Conservation (phyloP, 2,797 vertebrate species). For the Rhinophrynus dorsalis region DNA sequence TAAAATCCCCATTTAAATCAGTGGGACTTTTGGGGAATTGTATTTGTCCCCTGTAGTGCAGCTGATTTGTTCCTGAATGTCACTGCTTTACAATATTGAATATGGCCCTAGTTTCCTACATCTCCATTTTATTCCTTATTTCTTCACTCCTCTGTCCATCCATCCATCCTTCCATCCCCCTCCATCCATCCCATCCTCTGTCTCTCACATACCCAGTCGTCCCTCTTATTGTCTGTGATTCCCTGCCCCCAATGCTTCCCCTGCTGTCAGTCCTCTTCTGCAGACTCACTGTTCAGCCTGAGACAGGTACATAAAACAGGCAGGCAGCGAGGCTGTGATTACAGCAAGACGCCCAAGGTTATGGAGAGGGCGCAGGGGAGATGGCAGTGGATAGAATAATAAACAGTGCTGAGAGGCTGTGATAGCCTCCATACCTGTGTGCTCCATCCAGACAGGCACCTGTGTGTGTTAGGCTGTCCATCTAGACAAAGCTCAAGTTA, state of each 20-base stretch:
- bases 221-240: neutral
- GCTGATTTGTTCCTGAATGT: too few species aligned
- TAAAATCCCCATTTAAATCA: too few species aligned
- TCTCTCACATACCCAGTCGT: neutral
- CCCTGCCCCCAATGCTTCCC: neutral
- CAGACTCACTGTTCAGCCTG: constrained; percentile 24
- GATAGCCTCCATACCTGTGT: neutral
- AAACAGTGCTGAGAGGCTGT: constrained; percentile 22
- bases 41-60: too few species aligned
- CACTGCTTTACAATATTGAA: too few species aligned
- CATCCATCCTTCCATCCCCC: neutral
- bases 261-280: constrained; percentile 22
- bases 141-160: too few species aligned
- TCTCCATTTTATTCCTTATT: neutral
- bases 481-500: neutral
- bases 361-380: constrained; percentile 35
- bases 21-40: too few species aligned
- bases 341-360: constrained; percentile 42
- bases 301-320: constrained; percentile 49
- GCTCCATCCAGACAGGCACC: neutral
- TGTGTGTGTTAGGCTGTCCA: neutral
- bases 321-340: constrained; percentile 43
- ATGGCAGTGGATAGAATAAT: constrained; percentile 36
- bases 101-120: constrained; percentile 40
- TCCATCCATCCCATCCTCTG: neutral